Conservation (phyloP, 2,113 vertebrate species). For the Potamarius usumacintae region DNA sequence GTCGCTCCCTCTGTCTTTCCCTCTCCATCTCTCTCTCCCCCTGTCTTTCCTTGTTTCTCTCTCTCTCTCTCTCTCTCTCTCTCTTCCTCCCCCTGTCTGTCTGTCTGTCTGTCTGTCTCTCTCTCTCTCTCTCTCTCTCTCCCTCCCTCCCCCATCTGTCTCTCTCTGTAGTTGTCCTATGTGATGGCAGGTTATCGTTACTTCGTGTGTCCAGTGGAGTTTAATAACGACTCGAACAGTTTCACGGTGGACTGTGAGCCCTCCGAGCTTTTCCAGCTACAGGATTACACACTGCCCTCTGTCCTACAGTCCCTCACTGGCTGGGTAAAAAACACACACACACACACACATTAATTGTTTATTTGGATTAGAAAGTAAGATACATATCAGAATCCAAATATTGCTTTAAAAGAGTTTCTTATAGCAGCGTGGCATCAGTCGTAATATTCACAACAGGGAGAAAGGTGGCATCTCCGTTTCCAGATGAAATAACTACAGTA, state of each 20-base stretch:
- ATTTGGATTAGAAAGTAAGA: too few relatives aligned
- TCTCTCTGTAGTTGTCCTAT: constrained; percentile 82
- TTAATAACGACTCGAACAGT: constrained; percentile 95
- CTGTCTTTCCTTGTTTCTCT: too few relatives aligned
- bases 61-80: too few relatives aligned
- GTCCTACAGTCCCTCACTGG: constrained; percentile 83
- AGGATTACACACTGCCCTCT: constrained; percentile 85
- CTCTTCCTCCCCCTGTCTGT: too few relatives aligned
- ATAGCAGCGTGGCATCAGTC: too few relatives aligned
- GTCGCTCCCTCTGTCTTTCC: too few relatives aligned
- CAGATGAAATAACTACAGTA: too few relatives aligned
- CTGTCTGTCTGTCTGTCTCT: neutral
- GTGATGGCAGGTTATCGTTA: constrained; percentile 92
- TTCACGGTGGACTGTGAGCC: constrained; percentile 96
- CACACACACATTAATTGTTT: neutral
- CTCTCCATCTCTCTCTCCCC: too few relatives aligned
- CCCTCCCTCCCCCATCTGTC: neutral
- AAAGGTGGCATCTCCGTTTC: too few relatives aligned
- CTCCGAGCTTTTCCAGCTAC: constrained; percentile 90
- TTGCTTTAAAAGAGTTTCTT: too few relatives aligned
- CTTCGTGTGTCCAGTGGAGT: constrained; percentile 97
- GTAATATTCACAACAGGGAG: too few relatives aligned
- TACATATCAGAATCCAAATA: too few relatives aligned
- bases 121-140: neutral
- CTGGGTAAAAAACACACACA: constrained; percentile 78